Conservation (phyloP, 2,888 invertebrate genomes). For the Rhabditoides inermis region DNA sequence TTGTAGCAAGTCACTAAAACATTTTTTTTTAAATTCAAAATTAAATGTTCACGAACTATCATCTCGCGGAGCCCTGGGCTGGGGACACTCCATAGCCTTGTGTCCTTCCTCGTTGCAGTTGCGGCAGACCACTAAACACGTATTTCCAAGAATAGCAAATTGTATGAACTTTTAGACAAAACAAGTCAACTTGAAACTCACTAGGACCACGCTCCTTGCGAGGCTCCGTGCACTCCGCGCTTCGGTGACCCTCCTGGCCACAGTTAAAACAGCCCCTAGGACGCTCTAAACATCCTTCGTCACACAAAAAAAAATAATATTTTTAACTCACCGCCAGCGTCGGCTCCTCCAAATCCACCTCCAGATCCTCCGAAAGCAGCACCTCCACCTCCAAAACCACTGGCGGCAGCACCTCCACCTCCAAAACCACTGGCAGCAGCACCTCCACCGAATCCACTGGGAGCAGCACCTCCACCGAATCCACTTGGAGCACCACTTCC, state of each 20-base stretch:
- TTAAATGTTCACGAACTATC: not conserved
- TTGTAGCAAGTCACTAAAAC: slow-evolving; percentile 1
- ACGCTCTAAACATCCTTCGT: slow-evolving; percentile 6
- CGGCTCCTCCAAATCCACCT: slow-evolving; percentile 12
- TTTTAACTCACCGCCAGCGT: slow-evolving; percentile 7
- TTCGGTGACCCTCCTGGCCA: slow-evolving; percentile 22
- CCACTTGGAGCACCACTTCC: not conserved
- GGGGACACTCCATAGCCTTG: slow-evolving; percentile 17
- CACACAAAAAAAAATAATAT: not conserved
- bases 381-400: slow-evolving; percentile 1
- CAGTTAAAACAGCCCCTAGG: slow-evolving; percentile 28
- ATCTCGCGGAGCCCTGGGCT: slow-evolving; percentile 14
- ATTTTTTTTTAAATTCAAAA: not conserved
- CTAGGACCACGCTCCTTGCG: not conserved
- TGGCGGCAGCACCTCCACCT: not conserved
- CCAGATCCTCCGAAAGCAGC: slow-evolving; percentile 15
- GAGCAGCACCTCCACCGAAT: slow-evolving; percentile 1
- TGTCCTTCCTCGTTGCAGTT: slow-evolving; percentile 30
- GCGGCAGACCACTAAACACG: no score
- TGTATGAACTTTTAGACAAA: no score
- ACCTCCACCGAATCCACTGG: not conserved
- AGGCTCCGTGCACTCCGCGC: slow-evolving; percentile 19
- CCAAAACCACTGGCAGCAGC: slow-evolving; percentile 2
- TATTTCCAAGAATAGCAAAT: no score
- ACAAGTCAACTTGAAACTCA: not conserved